These are phyloP conservation scores for Argyra leucocephala DNA, from an alignment of 2,888 invertebrate species.

Conservation along the genomic window DNA sequence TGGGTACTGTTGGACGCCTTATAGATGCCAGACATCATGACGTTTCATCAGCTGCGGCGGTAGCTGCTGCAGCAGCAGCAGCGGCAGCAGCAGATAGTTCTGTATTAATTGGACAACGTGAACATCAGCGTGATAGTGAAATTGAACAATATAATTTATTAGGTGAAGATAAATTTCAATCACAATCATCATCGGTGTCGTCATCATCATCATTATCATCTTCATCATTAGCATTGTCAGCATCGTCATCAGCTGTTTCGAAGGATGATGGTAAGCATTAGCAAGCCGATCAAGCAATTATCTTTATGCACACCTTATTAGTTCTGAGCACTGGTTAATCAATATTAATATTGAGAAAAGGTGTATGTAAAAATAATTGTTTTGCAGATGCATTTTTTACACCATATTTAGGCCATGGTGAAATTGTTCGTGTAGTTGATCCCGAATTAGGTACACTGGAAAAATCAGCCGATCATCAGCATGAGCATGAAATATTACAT, in stretches of 20 bases:
- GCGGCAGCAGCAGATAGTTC: conserved; percentile 7
- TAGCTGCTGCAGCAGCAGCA: background rate
- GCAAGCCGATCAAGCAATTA: background rate
- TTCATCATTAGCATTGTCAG: conserved; percentile 13
- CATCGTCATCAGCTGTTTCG: conserved; percentile 16
- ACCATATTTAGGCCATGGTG: conserved; percentile 49
- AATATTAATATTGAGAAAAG: background rate
- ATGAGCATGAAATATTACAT: conserved; percentile 31
- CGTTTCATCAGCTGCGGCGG: background rate
- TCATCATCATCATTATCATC: conserved; percentile 15
- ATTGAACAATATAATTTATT: conserved; percentile 16
- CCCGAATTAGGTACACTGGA: conserved; percentile 49
- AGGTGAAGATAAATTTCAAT: conserved; percentile 16
- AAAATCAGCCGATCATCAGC: conserved; percentile 22
- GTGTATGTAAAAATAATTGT: conserved; percentile 9
- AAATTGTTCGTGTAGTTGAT: conserved; percentile 49
- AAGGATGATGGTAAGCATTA: conserved; percentile 20
- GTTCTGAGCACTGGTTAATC: background rate
- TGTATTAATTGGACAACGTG: background rate
- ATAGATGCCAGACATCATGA: conserved; percentile 23
- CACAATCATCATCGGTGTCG: conserved; percentile 10
- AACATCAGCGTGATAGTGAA: conserved; percentile 10
- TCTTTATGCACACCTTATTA: conserved; percentile 5
- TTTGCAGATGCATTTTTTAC: conserved; percentile 33
- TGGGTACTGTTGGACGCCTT: conserved; percentile 21